Percentiles rank a stretch among this genome's conserved stretches.
Conservation (phyloP, 2,797 vertebrate species). For the Galagoides demidoff region DNA sequence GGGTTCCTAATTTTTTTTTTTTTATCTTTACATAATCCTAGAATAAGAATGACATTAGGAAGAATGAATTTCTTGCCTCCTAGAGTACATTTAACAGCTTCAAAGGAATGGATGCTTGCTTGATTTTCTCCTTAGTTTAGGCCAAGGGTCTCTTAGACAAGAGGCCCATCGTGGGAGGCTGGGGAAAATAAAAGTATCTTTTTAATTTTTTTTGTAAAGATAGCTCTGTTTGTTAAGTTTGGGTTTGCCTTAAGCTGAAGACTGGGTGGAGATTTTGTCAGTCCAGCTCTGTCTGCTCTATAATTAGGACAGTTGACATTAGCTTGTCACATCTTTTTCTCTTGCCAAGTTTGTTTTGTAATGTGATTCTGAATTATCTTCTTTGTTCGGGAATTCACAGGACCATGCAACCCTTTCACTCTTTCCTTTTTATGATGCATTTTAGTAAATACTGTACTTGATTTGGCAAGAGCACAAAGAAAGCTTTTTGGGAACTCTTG, state of each 20-base stretch:
- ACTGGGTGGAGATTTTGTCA: background rate
- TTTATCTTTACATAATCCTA: background rate
- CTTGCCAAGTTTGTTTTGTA: background rate
- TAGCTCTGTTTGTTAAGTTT: background rate
- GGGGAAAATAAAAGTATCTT: background rate
- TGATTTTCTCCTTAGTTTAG: background rate
- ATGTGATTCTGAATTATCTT: background rate
- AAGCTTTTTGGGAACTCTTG: background rate
- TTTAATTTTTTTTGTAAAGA: background rate
- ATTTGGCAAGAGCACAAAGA: background rate
- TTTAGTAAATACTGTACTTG: background rate
- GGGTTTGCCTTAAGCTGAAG: background rate
- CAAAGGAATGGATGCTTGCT: background rate
- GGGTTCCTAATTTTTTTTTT: background rate
- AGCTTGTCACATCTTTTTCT: background rate
- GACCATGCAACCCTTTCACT: background rate
- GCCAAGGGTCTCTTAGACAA: background rate
- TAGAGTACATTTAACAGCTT: background rate
- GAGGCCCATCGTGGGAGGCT: background rate
- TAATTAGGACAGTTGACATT: background rate
- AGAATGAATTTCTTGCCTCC: background rate
- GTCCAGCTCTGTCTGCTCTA: background rate
- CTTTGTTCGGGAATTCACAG: background rate
- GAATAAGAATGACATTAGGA: background rate
- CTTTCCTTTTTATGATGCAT: background rate